Percentiles rank a stretch among this genome's conserved stretches.
These are phyloP conservation scores for Sinotaia quadrata DNA, from an alignment of 2,888 invertebrate species.

Conservation along the genomic window DNA sequence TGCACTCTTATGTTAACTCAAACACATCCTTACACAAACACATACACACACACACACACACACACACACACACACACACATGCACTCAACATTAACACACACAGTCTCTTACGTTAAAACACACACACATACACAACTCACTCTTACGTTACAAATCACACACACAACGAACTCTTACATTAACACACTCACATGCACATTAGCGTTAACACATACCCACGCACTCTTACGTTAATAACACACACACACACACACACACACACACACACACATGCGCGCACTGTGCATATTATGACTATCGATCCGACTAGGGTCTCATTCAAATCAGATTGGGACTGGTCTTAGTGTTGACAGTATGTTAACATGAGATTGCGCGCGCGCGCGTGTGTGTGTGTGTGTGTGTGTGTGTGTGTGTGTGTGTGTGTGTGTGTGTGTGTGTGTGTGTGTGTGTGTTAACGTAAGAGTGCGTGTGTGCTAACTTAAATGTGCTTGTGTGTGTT, in stretches of 20 bases:
- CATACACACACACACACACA: neutral
- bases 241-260: neutral
- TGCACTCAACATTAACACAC: neutral
- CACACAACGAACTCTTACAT: neutral
- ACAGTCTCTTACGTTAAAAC: too few species aligned
- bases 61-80: neutral
- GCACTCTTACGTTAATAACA: neutral
- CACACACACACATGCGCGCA: neutral
- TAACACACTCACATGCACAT: neutral
- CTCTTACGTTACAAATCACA: neutral
- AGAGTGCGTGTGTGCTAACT: too few species aligned
- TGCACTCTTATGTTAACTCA: neutral
- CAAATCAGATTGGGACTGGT: neutral
- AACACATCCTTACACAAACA: neutral
- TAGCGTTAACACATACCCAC: neutral
- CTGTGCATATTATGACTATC: too few species aligned
- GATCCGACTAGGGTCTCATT: too few species aligned
- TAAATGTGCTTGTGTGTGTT: neutral
- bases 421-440: neutral
- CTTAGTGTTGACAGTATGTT: neutral
- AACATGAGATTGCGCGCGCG: neutral
- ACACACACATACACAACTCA: neutral
- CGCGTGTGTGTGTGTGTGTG: neutral
- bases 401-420: neutral
- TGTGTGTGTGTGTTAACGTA: neutral